Evolutionary conservation across 2,888 invertebrate species (phyloP), one percentile per base, ranked within the genome.

Genomic region (Tipula confusa): DNA sequence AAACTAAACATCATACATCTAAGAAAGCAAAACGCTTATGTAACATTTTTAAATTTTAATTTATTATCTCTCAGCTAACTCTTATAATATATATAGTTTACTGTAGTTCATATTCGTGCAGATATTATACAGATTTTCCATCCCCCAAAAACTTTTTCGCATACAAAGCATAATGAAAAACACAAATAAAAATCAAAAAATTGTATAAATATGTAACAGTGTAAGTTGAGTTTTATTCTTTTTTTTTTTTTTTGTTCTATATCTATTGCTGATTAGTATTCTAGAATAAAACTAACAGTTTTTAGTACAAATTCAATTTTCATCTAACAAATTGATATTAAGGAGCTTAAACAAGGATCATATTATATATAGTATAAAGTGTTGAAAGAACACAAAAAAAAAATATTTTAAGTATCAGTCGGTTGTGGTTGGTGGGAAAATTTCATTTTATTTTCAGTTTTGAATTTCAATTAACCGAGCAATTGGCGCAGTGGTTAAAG

Each of bases 361-460:
- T 64, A 64, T n/a, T n/a, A n/a, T n/a, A n/a, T n/a, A n/a, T n/a
- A n/a, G n/a, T n/a, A n/a, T n/a, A n/a, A n/a, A n/a, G 64, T 64
- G 24, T 64, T 64, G 64, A 24, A n/a, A n/a, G 64, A 64, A 24
- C 64, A 64, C n/a, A n/a, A n/a, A n/a, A n/a, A n/a, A n/a, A 64
- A 64, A 64, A 64, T 64, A 18, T 24, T 64, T 64, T 24, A 64
- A 24, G 64, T 18, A 64, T 64, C 18, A 64, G 7, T 64, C 64
- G 18, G 7, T 64, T 48, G 18, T 64, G 64, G 64, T 64, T 64
- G 24, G 9, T 64, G 15, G 9, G 3, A 43, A 64, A 24, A 9
- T 64, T 64, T 64, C n/a, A n/a, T n/a, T n/a, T n/a, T n/a, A n/a
- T n/a, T n/a, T 64, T 24, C 64, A 64, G 64, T 64, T 64, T 64